Evolutionary conservation across 2,797 vertebrate genomes (phyloP), one percentile per base, ranked within the genome.

Genomic region (Sebastes matsubarae): DNA sequence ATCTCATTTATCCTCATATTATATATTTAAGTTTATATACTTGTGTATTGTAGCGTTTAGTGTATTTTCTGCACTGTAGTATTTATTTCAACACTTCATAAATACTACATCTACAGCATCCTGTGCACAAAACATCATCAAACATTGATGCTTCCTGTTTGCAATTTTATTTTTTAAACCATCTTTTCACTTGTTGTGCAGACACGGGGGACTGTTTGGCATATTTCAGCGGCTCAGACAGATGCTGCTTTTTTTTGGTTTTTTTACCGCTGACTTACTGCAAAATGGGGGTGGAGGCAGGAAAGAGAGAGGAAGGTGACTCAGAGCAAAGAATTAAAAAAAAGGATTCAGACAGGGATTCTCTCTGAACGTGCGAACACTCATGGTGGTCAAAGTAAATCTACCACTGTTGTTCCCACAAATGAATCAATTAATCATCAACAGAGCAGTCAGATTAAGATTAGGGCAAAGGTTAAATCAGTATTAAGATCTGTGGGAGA

Each of bases 351-450:
- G 38, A 75, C 34, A 46, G 6, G 27, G n/a, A 69, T 72, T 68
- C 8, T 38, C 11, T 79, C 27, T 38, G 4, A 30, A 27, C 12
- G 1, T 50, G 12, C 6, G 3, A 30, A 27, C 18, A 50, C 54
- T 79, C 46, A 18, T 36, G 14, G 30, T 66, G 80, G 65, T 68
- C 36, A 46, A 20, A 74, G 50, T 61, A 77, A 77, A 85, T 82
- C 25, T 46, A 69, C 72, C 72, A 27, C 13, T 32, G 65, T 68
- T 83, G 42, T 59, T 80, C 55, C 72, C 76, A 46, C 64, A 83
- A 83, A 82, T 82, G 30, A 85, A 91, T 91, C 34, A 80, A 85
- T 86, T 68, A 71, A 81, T 79, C 63, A 83, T 81, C 71, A 77
- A 61, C 20, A 60, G 32, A 42, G 14, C 22, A 20, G 70, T 75